Evolutionary conservation across 2,888 invertebrate species (phyloP), one percentile per base, ranked within the genome.

Genomic region (Oligia fasciuncula): DNA sequence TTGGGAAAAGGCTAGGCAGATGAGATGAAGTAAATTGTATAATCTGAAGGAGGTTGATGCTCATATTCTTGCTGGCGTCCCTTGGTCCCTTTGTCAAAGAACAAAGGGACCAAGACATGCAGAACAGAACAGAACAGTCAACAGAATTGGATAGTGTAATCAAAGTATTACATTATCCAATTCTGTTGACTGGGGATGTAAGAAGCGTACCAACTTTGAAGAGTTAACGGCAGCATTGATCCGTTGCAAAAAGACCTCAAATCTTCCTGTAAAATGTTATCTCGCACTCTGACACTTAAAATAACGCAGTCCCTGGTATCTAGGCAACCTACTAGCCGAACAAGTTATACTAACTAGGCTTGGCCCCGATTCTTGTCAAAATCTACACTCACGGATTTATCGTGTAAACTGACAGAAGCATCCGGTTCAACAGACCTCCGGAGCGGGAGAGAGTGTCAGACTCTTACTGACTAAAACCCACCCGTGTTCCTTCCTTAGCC

Each of bases 371-470:
- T 35, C 23, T 71, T n/a, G 2, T 29, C 51, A 60, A 17, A 49
- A 1, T 40, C 3, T 23, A 51, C 49, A 35, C 19, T 81, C 19
- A 19, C 29, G 17, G 17, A 2, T 51, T 35, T 17, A 35, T 51
- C 19, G 43, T 19, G 60, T 35, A 57, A 60, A 23, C 57, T 35
- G 57, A 57, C 51, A 13, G 62, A 54, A 72, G 40, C 17, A 67
- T 80, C 60, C 70, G 57, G 35, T 51, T 81, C 17, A 40, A 40
- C 70, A 14, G 14, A 35, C 35, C 23, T 35, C 35, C 29, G 29
- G 29, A 29, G 29, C 29, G 29, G 29, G 29, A 29, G 29, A 29
- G 29, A 29, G 29, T 29, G 29, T 29, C 29, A 29, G 29, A 29
- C 29, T 29, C 29, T 29, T 29, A 29, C 29, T 29, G 29, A 1